Evolutionary conservation across 2,888 invertebrate genomes (phyloP).

Genomic region (Tetragnatha montana): DNA sequence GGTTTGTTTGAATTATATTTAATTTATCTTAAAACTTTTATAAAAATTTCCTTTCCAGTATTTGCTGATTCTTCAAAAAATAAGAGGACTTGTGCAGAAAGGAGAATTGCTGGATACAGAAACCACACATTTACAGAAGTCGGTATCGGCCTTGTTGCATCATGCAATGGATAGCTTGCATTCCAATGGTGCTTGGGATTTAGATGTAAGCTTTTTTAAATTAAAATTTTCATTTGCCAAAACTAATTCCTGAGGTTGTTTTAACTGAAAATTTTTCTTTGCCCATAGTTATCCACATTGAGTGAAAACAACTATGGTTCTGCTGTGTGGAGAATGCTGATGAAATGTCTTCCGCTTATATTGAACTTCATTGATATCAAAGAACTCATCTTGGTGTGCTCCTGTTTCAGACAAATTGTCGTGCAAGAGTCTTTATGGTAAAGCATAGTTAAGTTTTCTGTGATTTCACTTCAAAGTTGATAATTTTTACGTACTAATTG

Average conservation of each 20-base stretch:
- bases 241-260: neutral
- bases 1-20: too few species aligned
- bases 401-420: conserved; percentile 17
- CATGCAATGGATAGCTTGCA: conserved; percentile 31
- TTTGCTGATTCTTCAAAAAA: conserved; percentile 46
- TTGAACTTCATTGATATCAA: conserved; percentile 27
- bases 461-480: neutral
- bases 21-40: neutral
- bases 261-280: neutral
- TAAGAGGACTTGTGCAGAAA: conserved; percentile 24
- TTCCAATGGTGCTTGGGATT: conserved; percentile 34
- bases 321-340: conserved; percentile 24
- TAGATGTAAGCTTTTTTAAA: conserved; percentile 45
- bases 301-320: conserved; percentile 45
- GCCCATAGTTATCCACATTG: conserved; percentile 37
- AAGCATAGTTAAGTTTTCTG: conserved; percentile 2
- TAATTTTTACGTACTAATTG: too few species aligned
- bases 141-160: conserved; percentile 3
- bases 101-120: conserved; percentile 24
- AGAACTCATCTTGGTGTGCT: conserved; percentile 13
- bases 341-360: conserved; percentile 33
- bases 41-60: conserved; percentile 35
- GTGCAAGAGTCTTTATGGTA: conserved; percentile 5
- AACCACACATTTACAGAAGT: conserved; percentile 4
- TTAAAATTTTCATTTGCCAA: neutral